A percentile compares a stretch with the other conserved stretches of the same genome.
These are phyloP conservation scores for Papilio aristodemus DNA, from an alignment of 1,140 invertebrate genomes.

Conservation along the genomic window DNA sequence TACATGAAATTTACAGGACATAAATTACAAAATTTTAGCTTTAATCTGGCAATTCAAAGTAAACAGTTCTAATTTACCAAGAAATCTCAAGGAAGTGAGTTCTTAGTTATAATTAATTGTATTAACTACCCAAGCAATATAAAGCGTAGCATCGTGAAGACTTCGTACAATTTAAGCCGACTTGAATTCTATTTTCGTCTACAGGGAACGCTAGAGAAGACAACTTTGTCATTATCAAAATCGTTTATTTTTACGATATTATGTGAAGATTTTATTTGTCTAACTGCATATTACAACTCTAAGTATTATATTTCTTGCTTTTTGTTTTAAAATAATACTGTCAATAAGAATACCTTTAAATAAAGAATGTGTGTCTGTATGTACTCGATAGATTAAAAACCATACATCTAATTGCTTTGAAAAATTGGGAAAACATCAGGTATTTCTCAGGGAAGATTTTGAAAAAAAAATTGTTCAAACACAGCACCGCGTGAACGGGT, in stretches of 20 bases:
- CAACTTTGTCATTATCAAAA: neutral
- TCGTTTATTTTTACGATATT: neutral
- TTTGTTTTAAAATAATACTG: conserved; percentile 6
- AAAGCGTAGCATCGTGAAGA: neutral
- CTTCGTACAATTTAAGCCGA: conserved; percentile 18
- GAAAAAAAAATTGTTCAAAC: too few relatives aligned
- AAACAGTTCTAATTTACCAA: too few relatives aligned
- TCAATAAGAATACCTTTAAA: neutral
- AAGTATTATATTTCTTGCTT: neutral
- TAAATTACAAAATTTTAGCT: too few relatives aligned
- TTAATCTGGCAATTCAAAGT: too few relatives aligned
- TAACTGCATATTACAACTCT: neutral
- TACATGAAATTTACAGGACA: too few relatives aligned
- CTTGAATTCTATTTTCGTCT: conserved; percentile 1
- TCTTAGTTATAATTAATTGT: neutral
- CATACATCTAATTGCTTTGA: too few relatives aligned
- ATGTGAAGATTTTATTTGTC: neutral
- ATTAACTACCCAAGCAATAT: neutral
- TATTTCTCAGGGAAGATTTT: too few relatives aligned
- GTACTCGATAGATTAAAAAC: too few relatives aligned
- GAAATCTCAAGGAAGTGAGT: neutral
- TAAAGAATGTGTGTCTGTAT: too few relatives aligned
- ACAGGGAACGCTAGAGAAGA: neutral
- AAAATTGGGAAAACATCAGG: too few relatives aligned
- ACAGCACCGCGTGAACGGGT: too few relatives aligned